Base-by-base conservation (phyloP, 2,797 vertebrate genomes). In the Numenius phaeopus region DNA sequence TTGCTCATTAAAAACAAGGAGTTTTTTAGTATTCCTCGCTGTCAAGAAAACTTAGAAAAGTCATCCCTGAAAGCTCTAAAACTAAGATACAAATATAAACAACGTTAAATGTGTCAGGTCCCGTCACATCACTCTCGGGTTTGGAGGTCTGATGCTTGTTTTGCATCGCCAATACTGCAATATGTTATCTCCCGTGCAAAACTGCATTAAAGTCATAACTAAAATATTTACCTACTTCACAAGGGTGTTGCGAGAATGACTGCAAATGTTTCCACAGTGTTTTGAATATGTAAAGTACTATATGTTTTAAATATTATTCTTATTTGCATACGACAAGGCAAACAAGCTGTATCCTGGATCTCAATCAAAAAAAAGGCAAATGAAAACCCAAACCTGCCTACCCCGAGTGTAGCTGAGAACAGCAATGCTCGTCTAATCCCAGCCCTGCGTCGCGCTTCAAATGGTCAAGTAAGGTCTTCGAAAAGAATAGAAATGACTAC, bases 201-300 rank as follows among this genome's bases (percentile, higher is more conserved):
- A 82, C 73, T n/a, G 40, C 66, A 86, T 65, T 70, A 20, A 90
- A 92, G 75, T 69, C 69, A 2, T 16, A 92, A 67, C 75, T 79
- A 54, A 34, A 50, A 46, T 95, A 84, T 92, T 91, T 87, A 85
- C 77, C 85, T 79, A 12, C 87, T 84, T 71, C 78, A 86, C 71
- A 83, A 32, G 50, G 59, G 83, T 77, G 44, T 52, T 83, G 67
- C 27, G 88, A 77, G 82, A 90, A 91, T 0, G 7, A 79, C 83
- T 82, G 69, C 73, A 95, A 94, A 89, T 70, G 66, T 75, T 94
- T 72, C 82, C 61, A 84, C 10, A 12, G 21, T 32, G 75, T 72
- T 97, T 94, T 90, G 77, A 62, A 87, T 92, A 96, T 10, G 69
- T 32, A 47, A 94, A 95, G n/a, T n/a, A 44, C 30, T 90, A 9